Base-by-base conservation (phyloP, 2,113 vertebrate genomes). In the Orycteropus afer region DNA sequence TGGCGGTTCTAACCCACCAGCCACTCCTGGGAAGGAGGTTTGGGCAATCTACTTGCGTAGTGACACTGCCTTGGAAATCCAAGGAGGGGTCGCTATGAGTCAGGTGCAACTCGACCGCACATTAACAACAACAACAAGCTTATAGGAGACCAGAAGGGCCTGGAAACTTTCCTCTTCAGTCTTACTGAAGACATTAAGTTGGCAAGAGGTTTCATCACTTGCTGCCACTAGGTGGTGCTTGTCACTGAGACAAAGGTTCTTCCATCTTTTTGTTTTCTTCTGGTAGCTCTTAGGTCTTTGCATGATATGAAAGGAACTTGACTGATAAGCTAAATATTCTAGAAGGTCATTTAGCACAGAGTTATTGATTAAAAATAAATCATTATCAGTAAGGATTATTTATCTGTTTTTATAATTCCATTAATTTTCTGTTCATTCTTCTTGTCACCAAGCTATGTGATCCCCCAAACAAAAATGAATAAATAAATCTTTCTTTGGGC, bases 191-290 rank as follows among this genome's bases (percentile, higher is more conserved):
- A 45, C 40, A 20, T 45, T 74, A 22, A 4, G 4, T 18, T 1
- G 0, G 45, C n/a, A 27, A 5, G 22, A 53, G 29, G 49, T 81
- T 89, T 83, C 55, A 45, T 55, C 76, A 37, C 34, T 37, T 80
- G 63, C 86, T 34, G 61, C 97, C 97, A 97, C 97, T 97, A 97
- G 97, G 78, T 97, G 97, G 97, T 65, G 94, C 92, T 71, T 97
- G 93, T 61, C n/a, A 88, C 82, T 73, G 95, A 83, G 80, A 73
- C 63, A 86, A 89, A 85, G 51, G 2, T 55, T 59, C 65, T 81
- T 73, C 17, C 51, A 37, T 63, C 40, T 86, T 74, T 86, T 49
- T 93, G 17, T 61, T 95, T 95, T 59, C 14, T n/a, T 88, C 65
- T 67, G 86, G 47, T 82, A 79, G 12, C 83, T 79, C 0, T 55